Evolutionary conservation across 2,797 vertebrate genomes (phyloP).

Genomic region (Notamacropus eugenii): DNA sequence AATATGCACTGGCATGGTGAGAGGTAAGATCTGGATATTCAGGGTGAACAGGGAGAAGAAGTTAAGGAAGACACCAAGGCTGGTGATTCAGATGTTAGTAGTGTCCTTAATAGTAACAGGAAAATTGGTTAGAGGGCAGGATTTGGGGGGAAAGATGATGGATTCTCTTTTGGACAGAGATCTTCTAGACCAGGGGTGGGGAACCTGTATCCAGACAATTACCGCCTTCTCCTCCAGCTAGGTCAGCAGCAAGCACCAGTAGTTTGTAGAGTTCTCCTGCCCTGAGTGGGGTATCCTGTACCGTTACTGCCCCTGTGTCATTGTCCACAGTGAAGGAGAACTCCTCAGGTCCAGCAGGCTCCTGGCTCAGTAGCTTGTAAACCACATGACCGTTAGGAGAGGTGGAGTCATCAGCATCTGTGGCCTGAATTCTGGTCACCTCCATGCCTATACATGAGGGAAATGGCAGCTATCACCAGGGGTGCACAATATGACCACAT

Average conservation of each 20-base stretch:
- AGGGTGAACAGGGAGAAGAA: neutral
- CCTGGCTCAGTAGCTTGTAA: slow-evolving; percentile 86
- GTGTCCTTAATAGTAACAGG: neutral
- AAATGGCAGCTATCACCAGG: slow-evolving; percentile 34
- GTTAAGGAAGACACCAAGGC: neutral
- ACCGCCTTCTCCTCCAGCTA: slow-evolving; percentile 68
- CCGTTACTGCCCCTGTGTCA: slow-evolving; percentile 85
- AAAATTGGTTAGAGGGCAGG: slow-evolving; percentile 20
- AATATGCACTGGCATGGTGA: neutral
- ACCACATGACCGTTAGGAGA: slow-evolving; percentile 89
- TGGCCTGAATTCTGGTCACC: slow-evolving; percentile 88
- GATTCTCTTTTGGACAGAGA: neutral
- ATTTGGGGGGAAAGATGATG: neutral
- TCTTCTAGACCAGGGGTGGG: too few relatives aligned
- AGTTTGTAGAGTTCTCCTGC: slow-evolving; percentile 76
- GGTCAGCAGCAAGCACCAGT: slow-evolving; percentile 87
- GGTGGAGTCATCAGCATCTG: slow-evolving; percentile 89
- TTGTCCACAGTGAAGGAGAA: slow-evolving; percentile 87
- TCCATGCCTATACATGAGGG: slow-evolving; percentile 85
- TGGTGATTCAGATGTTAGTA: neutral
- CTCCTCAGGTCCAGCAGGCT: slow-evolving; percentile 70
- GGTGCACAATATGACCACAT: neutral
- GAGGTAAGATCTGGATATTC: neutral
- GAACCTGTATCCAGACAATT: slow-evolving; percentile 36
- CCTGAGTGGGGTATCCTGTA: slow-evolving; percentile 83